Percentiles rank a stretch among this genome's conserved stretches.
These are phyloP conservation scores for Porites rus DNA, from an alignment of 92 coral and sea anemone genomes.

Conservation along the genomic window DNA sequence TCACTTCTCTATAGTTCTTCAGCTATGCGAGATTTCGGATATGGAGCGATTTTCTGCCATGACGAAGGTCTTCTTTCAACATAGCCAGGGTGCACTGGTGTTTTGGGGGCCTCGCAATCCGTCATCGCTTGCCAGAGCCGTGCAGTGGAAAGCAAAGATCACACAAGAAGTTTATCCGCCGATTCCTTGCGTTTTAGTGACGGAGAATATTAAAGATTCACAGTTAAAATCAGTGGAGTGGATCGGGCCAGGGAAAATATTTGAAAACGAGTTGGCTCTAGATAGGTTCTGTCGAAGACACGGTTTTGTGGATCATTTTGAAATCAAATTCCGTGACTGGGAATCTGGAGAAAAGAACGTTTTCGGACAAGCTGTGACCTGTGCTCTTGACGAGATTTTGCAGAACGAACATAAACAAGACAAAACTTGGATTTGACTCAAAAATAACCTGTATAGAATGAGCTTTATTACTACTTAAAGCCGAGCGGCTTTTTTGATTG, in stretches of 20 bases:
- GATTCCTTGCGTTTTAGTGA: conserved; percentile 71
- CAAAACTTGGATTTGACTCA: conserved; percentile 23
- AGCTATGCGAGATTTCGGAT: conserved; percentile 73
- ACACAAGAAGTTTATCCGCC: conserved; percentile 19
- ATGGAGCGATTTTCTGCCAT: conserved; percentile 39
- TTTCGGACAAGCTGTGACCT: conserved; percentile 70
- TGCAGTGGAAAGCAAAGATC: conserved; percentile 63
- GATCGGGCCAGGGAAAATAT: conserved; percentile 69
- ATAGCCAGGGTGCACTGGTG: conserved; percentile 68
- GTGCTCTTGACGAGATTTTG: conserved; percentile 51
- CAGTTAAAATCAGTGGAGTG: conserved; percentile 41
- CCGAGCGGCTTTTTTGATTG: too few species aligned
- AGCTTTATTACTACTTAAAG: not conserved
- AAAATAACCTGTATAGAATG: not conserved
- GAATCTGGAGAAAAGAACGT: conserved; percentile 66
- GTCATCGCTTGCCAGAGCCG: conserved; percentile 54
- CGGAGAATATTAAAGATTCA: conserved; percentile 58
- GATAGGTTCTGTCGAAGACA: conserved; percentile 66
- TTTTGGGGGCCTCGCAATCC: conserved; percentile 82
- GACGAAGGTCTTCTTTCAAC: conserved; percentile 43
- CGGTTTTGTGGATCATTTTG: conserved; percentile 72
- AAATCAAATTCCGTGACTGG: conserved; percentile 71
- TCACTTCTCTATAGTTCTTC: conserved; percentile 32
- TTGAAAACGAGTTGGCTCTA: conserved; percentile 63
- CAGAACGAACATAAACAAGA: conserved; percentile 14